Evolutionary conservation across 2,113 vertebrate genomes (phyloP), one percentile per base, ranked within the genome.

Genomic region (Pelvicachromis taeniatus): DNA sequence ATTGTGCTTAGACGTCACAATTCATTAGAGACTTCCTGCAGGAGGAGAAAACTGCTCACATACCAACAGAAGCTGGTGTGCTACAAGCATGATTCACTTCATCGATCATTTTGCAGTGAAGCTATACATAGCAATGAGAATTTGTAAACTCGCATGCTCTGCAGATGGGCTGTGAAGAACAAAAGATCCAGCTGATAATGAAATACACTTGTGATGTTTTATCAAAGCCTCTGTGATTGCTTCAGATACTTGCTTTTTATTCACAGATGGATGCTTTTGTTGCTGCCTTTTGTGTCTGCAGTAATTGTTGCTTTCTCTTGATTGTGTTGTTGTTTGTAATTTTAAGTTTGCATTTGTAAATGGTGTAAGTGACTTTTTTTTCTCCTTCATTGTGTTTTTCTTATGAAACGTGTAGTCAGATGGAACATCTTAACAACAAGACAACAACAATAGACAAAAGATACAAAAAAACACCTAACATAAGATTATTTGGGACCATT

Each of bases 11-110:
- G 52, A 78, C 58, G 70, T 19, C 16, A 75, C 48, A 63, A 78
- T 85, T 78, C 31, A 50, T 78, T 54, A 82, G 73, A 78, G 73
- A 73, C 73, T 85, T 83, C 63, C 53, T 82, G 21, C 33, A 77
- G 3, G 29, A 52, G 78, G 65, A 40, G 23, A 89, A 87, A 68
- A 87, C 11, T 9, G 77, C 54, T 80, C 52, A 45, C 33, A 50
- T 73, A 68, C 83, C 84, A 82, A 81, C 86, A 83, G 29, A 80
- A 80, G 83, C 63, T 79, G 81, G 33, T 35, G 70, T 45, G 33
- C 35, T 77, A 61, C 70, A 80, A 77, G 87, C 40, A 84, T 54
- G 50, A 88, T 80, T 92, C 59, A 84, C 55, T n/a, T 78, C 35
- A 40, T 78, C 58, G 19, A 52, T 70, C 61, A 38, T 35, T 85